Base-by-base conservation (phyloP, 2,797 vertebrate species). In the Hipposideros larvatus region DNA sequence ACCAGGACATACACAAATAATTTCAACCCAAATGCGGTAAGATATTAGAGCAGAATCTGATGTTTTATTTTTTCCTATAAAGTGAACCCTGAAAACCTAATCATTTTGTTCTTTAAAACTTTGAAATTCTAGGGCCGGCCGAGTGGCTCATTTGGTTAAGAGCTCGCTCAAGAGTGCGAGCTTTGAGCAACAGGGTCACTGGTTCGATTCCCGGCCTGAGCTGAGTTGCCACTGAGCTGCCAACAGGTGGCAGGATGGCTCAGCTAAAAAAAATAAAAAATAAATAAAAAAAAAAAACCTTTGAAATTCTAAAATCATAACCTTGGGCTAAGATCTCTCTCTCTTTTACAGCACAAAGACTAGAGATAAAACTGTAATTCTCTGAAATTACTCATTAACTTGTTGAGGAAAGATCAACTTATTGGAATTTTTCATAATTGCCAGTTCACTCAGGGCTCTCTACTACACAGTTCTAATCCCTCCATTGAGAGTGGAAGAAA, bases 331-430 rank as follows among this genome's bases (percentile, higher is more conserved):
- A 70, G 19, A 87, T 3, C 11, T 34, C 7, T 53, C 53, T 19
- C 19, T 84, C 46, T 68, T 75, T 34, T 46, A 71, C 89, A 71
- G 88, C 31, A 86, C 34, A 96, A 78, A 75, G 31, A 86, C 46
- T 65, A 78, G 43, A 91, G 89, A 71, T 87, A 53, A 95, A 92
- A 95, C 84, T 65, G 70, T 75, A 95, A 83, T 93, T 90, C 74
- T 92, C 61, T 90, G 94, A 96, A 97, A 95, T 96, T 68, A 63
- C 87, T 91, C 68, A 93, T 96, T 96, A 97, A 86, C 84, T 87
- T 96, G 88, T 79, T 26, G 24, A 91, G 78, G 41, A 91, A 91
- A 95, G 82, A 94, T 89, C 80, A 91, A 78, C 46, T 51, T 48
- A 87, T 2, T 96, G 61, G 79, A n/a, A 53, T 92, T 90, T 87